Evolutionary conservation across 2,797 vertebrate genomes (phyloP), one percentile per base, ranked within the genome.

Genomic region (Tapera naevia): DNA sequence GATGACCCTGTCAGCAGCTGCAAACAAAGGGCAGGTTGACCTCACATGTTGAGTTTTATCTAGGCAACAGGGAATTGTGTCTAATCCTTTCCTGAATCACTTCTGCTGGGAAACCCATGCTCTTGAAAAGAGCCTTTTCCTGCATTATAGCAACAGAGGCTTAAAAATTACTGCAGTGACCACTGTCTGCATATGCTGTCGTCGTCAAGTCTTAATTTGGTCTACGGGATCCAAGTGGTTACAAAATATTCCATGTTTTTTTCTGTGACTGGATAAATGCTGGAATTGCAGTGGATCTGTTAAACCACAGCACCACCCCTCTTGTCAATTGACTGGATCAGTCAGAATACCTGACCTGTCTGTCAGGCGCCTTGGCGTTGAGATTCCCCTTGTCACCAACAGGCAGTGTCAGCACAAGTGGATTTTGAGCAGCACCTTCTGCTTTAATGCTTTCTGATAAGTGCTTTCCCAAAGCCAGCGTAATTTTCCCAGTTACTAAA

Each of bases 171-270:
- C 32, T 48, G 16, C 10, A 13, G 50, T 25, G 14, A 35, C 10
- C 27, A 3, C 3, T 32, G 28, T 13, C 1, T 4, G 41, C 17
- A 12, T 41, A 12, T 2, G 15, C 50, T 76, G 30, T 53, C 23
- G 22, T 28, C 0, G 0, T 35, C 0, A 2, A 46, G 27, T 30
- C 66, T 80, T 50, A 11, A 46, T 83, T 57, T 65, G 41, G 33
- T 48, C 66, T 39, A 1, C 7, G 13, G 32, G 57, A 87, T 67
- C 53, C 58, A 45, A 48, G 10, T 33, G 56, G 25, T 61, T 84
- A 74, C 37, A 94, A 80, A 76, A 43, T 13, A 19, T 2, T n/a
- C 65, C 24, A 10, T 53, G 7, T 1, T 67, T 78, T 76, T 61
- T 48, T 71, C 41, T 70, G 25, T 37, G 76, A 17, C 9, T 11